A percentile compares a stretch with the other conserved stretches of the same genome.
phyloP scores from a whole-genome alignment of 2,888 invertebrate species.

The Heliconius ismenius region DNA sequence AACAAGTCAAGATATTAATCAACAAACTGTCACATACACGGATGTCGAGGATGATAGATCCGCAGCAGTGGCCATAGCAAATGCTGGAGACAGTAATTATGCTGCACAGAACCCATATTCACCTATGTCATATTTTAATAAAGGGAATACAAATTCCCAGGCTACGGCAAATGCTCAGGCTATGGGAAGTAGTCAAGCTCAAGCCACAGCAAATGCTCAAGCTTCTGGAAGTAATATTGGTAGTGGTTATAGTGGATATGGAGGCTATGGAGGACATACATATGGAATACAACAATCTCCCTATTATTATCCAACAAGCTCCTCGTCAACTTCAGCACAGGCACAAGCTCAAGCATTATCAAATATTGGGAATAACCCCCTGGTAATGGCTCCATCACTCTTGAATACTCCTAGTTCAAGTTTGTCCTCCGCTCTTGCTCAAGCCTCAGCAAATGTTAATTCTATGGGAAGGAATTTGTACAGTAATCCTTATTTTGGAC shows the following conservation, averaged over 20 bases:
- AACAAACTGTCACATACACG: background rate
- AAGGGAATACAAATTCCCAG: conserved; percentile 1
- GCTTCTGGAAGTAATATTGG: conserved; percentile 2
- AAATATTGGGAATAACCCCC: conserved; percentile 9
- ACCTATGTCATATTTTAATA: background rate
- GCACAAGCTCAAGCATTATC: conserved; percentile 38
- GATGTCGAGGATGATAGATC: conserved; percentile 18
- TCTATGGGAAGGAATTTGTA: background rate
- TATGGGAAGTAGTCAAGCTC: conserved; percentile 8
- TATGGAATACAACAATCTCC: background rate
- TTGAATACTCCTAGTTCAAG: background rate
- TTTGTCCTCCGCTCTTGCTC: conserved; percentile 26
- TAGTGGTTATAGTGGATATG: background rate
- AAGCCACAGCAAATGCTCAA: conserved; percentile 28
- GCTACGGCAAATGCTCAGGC: conserved; percentile 1
- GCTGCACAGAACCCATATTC: background rate
- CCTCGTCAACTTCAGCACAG: conserved; percentile 22
- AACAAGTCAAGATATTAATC: conserved; percentile 1
- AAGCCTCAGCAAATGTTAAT: conserved; percentile 30
- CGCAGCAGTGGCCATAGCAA: background rate
- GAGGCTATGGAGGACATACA: background rate
- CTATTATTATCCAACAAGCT: background rate
- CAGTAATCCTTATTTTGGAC: background rate
- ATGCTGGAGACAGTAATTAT: background rate
- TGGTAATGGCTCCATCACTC: background rate